A percentile compares a stretch with the other conserved stretches of the same genome.
Evolutionary conservation across 2,888 invertebrate genomes (phyloP).

Genomic region (Drosophila eohydei): DNA sequence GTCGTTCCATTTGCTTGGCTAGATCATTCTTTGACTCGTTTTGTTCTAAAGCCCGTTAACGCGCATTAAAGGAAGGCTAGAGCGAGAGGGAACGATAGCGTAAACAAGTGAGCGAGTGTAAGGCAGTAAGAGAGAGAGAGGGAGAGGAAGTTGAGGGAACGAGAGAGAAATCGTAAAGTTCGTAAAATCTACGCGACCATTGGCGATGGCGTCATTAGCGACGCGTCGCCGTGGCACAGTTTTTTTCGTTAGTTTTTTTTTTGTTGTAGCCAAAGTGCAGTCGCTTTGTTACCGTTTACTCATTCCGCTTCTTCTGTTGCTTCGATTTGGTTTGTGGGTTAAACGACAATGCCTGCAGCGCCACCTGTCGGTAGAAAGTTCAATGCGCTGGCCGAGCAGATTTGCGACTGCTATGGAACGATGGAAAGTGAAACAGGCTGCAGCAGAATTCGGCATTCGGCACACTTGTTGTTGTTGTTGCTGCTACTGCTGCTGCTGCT

Average conservation of each 20-base stretch:
- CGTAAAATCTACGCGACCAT: conserved; percentile 22
- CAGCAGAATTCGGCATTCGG: conserved; percentile 41
- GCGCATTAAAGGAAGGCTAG: conserved; percentile 55
- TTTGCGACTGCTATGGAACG: background rate
- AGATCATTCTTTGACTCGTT: conserved; percentile 25
- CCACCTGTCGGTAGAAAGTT: conserved; percentile 55
- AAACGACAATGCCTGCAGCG: conserved; percentile 35
- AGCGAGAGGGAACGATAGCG: conserved; percentile 4
- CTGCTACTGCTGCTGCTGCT: conserved; percentile 19
- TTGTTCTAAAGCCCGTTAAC: conserved; percentile 27
- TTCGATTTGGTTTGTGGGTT: conserved; percentile 48
- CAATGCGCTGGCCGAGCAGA: conserved; percentile 30
- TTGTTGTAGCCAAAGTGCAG: conserved; percentile 52
- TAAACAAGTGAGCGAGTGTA: background rate
- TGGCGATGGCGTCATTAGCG: conserved; percentile 70
- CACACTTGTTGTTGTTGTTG: conserved; percentile 35
- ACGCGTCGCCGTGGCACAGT: conserved; percentile 64
- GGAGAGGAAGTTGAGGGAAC: background rate
- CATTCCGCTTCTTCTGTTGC: conserved; percentile 16
- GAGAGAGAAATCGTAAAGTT: conserved; percentile 55
- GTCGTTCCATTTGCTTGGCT: background rate
- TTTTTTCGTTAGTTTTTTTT: conserved; percentile 13
- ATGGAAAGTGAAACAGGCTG: conserved; percentile 51
- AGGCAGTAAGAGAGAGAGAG: conserved; percentile 4
- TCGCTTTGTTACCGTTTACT: conserved; percentile 41